phyloP scores from a whole-genome alignment of 2,113 vertebrate genomes.

The cat (Felis catus) region DNA sequence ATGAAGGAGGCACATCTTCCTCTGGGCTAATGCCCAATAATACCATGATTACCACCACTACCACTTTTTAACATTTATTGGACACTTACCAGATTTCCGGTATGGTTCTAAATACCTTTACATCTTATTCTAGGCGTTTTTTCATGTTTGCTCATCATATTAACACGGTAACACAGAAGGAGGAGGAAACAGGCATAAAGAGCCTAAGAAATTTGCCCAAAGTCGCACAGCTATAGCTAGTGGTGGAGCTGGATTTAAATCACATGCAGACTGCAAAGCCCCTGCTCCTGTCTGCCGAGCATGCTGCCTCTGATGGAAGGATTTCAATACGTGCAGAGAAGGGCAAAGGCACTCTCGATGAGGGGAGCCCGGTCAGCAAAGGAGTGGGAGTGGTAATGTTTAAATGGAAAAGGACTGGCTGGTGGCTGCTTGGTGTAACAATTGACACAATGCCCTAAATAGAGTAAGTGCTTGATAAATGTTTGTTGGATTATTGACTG shows the following conservation, averaged over 20 bases:
- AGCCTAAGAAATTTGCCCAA: not conserved
- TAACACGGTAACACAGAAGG: not conserved
- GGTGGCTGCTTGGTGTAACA: not conserved
- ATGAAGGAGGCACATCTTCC: not conserved
- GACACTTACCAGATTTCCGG: not conserved
- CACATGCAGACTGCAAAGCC: not conserved
- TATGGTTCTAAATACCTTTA: not conserved
- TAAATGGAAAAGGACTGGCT: not conserved
- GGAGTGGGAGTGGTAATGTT: not conserved
- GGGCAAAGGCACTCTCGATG: not conserved
- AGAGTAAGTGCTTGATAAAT: not conserved
- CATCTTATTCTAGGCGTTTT: not conserved
- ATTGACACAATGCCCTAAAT: not conserved
- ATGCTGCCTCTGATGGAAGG: not conserved
- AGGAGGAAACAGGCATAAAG: not conserved
- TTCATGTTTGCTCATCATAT: not conserved
- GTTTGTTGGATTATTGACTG: conserved; percentile 22
- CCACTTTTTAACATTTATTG: not conserved
- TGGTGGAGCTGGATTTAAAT: not conserved
- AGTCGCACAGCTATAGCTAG: not conserved
- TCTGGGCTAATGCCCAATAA: not conserved
- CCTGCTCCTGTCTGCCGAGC: not conserved
- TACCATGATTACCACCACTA: not conserved
- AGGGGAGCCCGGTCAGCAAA: not conserved
- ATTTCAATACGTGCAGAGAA: not conserved